These are phyloP conservation scores for Oryzias sinensis DNA, from an alignment of 2,797 vertebrate genomes.

Conservation along the genomic window DNA sequence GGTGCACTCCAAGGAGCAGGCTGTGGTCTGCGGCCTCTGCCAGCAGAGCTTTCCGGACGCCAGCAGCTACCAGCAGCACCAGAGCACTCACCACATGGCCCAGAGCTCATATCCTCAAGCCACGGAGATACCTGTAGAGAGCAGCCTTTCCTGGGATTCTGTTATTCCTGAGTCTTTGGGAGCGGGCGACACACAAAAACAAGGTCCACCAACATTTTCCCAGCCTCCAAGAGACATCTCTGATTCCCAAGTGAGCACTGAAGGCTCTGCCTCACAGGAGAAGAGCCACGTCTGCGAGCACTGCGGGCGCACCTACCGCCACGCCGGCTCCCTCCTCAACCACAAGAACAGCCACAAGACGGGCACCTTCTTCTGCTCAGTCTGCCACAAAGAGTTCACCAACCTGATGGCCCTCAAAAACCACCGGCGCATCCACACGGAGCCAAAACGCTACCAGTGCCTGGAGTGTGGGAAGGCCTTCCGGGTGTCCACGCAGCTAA, in stretches of 20 bases:
- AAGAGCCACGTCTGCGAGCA: slow-evolving; percentile 88
- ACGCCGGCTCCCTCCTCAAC: slow-evolving; percentile 90
- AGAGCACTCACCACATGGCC: slow-evolving; percentile 57
- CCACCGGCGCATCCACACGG: slow-evolving; percentile 86
- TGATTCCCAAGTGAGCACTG: slow-evolving; percentile 32
- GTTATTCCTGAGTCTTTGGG: slow-evolving; percentile 54
- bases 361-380: slow-evolving; percentile 83
- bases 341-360: slow-evolving; percentile 94
- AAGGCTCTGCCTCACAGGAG: slow-evolving; percentile 42
- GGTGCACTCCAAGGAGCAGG: slow-evolving; percentile 79
- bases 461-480: slow-evolving; percentile 83
- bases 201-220: slow-evolving; percentile 59
- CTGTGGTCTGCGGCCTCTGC: slow-evolving; percentile 71
- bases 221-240: slow-evolving; percentile 48
- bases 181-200: slow-evolving; percentile 50
- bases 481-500: slow-evolving; percentile 85
- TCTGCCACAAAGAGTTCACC: slow-evolving; percentile 83
- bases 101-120: slow-evolving; percentile 39
- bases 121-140: slow-evolving; percentile 16
- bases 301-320: slow-evolving; percentile 88
- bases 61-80: slow-evolving; percentile 79
- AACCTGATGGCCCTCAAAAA: slow-evolving; percentile 89
- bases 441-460: slow-evolving; percentile 88
- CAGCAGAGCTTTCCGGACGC: slow-evolving; percentile 75
- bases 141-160: slow-evolving; percentile 64